phyloP scores from a whole-genome alignment of 2,113 vertebrate species.

The Felis chaus region DNA sequence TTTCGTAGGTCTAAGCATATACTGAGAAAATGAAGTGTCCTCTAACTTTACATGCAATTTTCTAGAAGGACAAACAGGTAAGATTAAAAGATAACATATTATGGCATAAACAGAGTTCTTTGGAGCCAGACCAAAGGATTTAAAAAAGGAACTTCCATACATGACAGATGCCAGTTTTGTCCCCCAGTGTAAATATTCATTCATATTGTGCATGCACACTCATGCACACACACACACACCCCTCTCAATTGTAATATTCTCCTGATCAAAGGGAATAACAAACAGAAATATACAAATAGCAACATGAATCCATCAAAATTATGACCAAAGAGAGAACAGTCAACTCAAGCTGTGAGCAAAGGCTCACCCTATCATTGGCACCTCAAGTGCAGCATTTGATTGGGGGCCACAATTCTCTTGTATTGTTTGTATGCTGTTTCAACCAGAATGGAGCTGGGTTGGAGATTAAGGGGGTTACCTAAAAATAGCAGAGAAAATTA shows the following conservation, averaged over 20 bases:
- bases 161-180: neutral
- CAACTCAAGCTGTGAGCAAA: neutral
- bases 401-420: neutral
- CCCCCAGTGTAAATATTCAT: neutral
- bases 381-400: neutral
- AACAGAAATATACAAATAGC: neutral
- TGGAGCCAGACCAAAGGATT: neutral
- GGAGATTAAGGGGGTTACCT: slow-evolving; percentile 15
- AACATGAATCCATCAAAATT: neutral
- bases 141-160: neutral
- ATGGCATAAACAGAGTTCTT: neutral
- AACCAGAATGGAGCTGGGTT: neutral
- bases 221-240: neutral
- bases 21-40: neutral
- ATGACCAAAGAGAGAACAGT: neutral
- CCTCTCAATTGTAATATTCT: neutral
- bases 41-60: neutral
- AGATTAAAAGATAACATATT: neutral
- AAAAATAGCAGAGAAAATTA: slow-evolving; percentile 41
- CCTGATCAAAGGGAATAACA: neutral
- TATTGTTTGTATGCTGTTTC: neutral
- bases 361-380: neutral
- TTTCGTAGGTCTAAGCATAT: neutral
- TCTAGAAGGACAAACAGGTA: neutral
- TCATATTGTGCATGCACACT: neutral